Evolutionary conservation across 30 jellyfish, hydroid and myxozoan species (phyloP).

Genomic region (Rhopilema esculentum): DNA sequence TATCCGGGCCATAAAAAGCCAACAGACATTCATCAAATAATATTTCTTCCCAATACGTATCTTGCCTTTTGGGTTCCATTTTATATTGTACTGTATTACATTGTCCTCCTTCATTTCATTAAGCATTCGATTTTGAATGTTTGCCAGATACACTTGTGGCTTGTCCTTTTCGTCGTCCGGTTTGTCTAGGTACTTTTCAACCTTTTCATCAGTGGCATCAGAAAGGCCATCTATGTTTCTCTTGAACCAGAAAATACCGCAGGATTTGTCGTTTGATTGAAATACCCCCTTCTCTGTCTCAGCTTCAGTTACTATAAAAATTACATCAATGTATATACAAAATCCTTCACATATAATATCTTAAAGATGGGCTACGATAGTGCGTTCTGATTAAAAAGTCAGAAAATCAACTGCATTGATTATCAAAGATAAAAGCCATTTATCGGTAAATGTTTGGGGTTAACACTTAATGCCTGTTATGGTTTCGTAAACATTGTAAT

Average conservation of each 20-base stretch:
- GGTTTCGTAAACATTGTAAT: too few species aligned
- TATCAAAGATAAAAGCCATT: neutral
- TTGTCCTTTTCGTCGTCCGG: constrained; percentile 31
- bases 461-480: neutral
- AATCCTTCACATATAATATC: neutral
- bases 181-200: constrained; percentile 35
- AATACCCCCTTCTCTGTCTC: constrained; percentile 65
- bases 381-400: too few species aligned
- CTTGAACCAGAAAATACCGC: constrained; percentile 63
- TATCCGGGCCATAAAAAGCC: neutral
- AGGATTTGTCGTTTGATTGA: constrained; percentile 11
- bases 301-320: constrained; percentile 43
- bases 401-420: neutral
- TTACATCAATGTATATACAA: neutral
- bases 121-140: constrained; percentile 54
- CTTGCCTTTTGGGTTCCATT: constrained; percentile 57
- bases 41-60: neutral
- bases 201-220: constrained; percentile 23
- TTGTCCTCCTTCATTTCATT: constrained; percentile 31
- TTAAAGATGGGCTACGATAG: too few species aligned
- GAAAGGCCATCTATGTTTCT: constrained; percentile 53
- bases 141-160: constrained; percentile 22
- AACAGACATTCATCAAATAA: neutral
- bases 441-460: neutral
- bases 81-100: constrained; percentile 21